Evolutionary conservation across 2,797 vertebrate genomes (phyloP).

Genomic region (Artibeus jamaicensis): DNA sequence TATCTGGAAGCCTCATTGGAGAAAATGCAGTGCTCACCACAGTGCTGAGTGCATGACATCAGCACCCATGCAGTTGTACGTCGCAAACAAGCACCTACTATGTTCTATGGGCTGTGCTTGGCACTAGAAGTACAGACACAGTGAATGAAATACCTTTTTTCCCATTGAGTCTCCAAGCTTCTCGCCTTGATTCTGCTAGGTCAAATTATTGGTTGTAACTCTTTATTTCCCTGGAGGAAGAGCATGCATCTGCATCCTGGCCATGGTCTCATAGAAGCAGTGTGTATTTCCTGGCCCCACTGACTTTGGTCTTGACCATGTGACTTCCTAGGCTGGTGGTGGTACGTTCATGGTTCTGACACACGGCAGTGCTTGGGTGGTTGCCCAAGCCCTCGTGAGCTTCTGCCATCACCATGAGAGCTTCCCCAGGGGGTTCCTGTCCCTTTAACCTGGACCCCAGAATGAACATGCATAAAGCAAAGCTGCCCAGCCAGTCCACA

Average conservation of each 20-base stretch:
- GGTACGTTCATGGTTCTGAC: not conserved
- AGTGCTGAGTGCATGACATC: not conserved
- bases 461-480: not conserved
- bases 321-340: not conserved
- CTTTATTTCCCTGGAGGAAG: not conserved
- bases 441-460: not conserved
- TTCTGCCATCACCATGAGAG: not conserved
- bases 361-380: not conserved
- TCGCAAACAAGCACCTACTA: not conserved
- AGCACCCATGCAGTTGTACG: not conserved
- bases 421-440: not conserved
- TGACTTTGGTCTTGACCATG: not conserved
- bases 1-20: not conserved
- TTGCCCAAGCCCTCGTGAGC: not conserved
- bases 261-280: not conserved
- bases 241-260: not conserved
- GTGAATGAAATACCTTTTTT: not conserved
- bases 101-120: not conserved
- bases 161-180: not conserved
- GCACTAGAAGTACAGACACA: not conserved
- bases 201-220: not conserved
- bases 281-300: not conserved
- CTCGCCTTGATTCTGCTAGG: not conserved
- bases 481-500: not conserved
- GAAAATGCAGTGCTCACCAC: not conserved